A percentile compares a stretch with the other conserved stretches of the same genome.
Conservation (phyloP, 2,888 invertebrate species). For the Melangyna quadrimaculata region DNA sequence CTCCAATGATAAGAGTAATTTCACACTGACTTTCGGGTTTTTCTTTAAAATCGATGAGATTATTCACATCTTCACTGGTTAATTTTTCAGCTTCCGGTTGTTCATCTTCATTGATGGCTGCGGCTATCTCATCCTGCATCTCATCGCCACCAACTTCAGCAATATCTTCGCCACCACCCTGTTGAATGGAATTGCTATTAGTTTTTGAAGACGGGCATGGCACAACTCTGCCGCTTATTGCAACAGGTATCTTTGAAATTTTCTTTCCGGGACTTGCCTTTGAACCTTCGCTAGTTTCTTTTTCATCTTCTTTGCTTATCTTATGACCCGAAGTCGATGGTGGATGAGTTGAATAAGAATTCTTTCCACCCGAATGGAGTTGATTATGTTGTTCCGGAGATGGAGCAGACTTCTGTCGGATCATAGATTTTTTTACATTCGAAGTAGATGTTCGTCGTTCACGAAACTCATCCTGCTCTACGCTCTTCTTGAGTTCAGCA, state of each 20-base stretch:
- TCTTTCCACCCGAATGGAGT: constrained; percentile 54
- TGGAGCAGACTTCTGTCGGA: constrained; percentile 80
- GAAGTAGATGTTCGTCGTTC: constrained; percentile 76
- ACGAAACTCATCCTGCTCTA: constrained; percentile 76
- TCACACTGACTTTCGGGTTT: constrained; percentile 40
- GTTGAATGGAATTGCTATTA: constrained; percentile 77
- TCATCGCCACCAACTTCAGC: constrained; percentile 79
- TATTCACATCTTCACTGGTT: constrained; percentile 42
- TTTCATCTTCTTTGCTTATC: constrained; percentile 66
- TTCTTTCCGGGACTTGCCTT: constrained; percentile 80
- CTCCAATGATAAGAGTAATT: constrained; percentile 74
- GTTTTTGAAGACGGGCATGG: constrained; percentile 57
- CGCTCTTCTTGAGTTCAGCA: constrained; percentile 78
- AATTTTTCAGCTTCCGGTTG: constrained; percentile 68
- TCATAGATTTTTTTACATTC: constrained; percentile 73
- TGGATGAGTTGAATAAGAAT: constrained; percentile 79
- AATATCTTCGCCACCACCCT: constrained; percentile 80
- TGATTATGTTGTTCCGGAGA: constrained; percentile 65
- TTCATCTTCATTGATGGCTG: constrained; percentile 78
- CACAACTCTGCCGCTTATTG: constrained; percentile 44
- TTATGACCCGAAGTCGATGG: constrained; percentile 74
- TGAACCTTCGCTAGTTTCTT: constrained; percentile 69
- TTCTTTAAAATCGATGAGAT: constrained; percentile 73
- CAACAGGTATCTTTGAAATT: constrained; percentile 79
- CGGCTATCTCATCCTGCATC: constrained; percentile 79